Base-by-base conservation (phyloP, 1,140 invertebrate genomes). In the Condylostylus longicornis region DNA sequence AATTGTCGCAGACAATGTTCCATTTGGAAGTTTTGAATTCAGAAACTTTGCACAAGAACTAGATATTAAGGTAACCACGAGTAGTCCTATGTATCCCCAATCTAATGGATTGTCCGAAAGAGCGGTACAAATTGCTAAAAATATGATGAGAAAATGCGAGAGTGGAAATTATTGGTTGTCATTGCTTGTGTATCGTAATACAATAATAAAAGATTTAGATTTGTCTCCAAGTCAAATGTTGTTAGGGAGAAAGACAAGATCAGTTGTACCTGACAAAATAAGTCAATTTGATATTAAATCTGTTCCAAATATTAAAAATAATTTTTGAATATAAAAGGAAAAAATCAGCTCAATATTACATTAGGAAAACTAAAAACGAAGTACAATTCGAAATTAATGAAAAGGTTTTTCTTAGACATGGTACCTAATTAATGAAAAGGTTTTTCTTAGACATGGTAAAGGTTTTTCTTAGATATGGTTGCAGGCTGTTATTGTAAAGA, bases 91-190 rank as follows among this genome's bases (percentile, higher is more conserved):
- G 7, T 54, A 48, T 39, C 38, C 47, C 1, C 44, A 47, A 19
- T 51, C 46, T 18, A 55, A 58, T 40, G 54, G 51, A 7, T 40
- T 48, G 15, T 47, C 44, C 10, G 50, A 54, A 44, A 48, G 44
- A 15, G 44, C 40, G 5, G 50, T 54, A 1, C 41, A 46, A 18
- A 45, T 46, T 10, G 44, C 48, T 2, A 54, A 54, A 45, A 42
- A 38, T 20, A 41, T 56, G 6, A 29, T 54, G 25, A 48, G 43
- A 42, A 57, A 49, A 35, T 38, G 28, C 8, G 25, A 45, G 33
- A 37, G 41, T 30, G 21, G 43, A 29, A 29, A 42, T 19, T 41
- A 43, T 18, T 33, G 40, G 39, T 36, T 38, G 28, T 35, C 31
- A 12, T 36, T 33, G n/a, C 14, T 40, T 4, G 36, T 43, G 17